Evolutionary conservation across 2,797 vertebrate genomes (phyloP), one percentile per base, ranked within the genome.

Genomic region (Apogon hyalosoma): DNA sequence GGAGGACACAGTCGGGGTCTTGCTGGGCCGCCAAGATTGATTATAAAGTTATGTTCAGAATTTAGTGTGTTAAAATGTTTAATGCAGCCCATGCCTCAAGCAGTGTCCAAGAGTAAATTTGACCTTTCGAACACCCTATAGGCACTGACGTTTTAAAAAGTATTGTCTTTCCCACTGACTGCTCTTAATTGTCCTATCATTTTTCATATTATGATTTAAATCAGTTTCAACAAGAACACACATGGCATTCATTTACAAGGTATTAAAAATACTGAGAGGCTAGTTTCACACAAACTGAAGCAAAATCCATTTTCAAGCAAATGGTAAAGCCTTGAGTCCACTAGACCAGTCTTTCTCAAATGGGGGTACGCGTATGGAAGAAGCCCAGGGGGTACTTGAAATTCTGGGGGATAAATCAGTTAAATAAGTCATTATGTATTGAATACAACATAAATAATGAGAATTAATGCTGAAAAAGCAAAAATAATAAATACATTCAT

Each of bases 61-160:
- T 81, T 66, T 56, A 72, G 66, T 13, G 39, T 13, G 45, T 45
- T 11, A 61, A 47, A 13, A 11, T n/a, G 24, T 18, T 60, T 40
- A 38, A 12, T 48, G 16, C 14, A 21, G 21, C 38, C 31, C 7
- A 67, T 50, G 38, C 38, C 21, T 16, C 8, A 41, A 39, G 14
- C 55, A 51, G 38, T 62, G 67, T 45, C 19, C 28, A 1, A 7
- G 57, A 52, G 55, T 47, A 14, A 43, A 11, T n/a, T 0, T 39
- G 41, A 67, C 46, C 40, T 63, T 56, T 45, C 4, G 21, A 72
- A 28, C 50, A 33, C 39, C 14, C 4, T 2, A 8, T 6, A 39
- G 28, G 21, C 43, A 15, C 13, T 48, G 58, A 73, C 55, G 38
- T 61, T 68, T 60, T 38, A 50, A 42, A 36, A 59, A 53, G 51